A percentile compares a stretch with the other conserved stretches of the same genome.
phyloP scores from a whole-genome alignment of 2,797 vertebrate genomes.

The Bradypus variegatus region DNA sequence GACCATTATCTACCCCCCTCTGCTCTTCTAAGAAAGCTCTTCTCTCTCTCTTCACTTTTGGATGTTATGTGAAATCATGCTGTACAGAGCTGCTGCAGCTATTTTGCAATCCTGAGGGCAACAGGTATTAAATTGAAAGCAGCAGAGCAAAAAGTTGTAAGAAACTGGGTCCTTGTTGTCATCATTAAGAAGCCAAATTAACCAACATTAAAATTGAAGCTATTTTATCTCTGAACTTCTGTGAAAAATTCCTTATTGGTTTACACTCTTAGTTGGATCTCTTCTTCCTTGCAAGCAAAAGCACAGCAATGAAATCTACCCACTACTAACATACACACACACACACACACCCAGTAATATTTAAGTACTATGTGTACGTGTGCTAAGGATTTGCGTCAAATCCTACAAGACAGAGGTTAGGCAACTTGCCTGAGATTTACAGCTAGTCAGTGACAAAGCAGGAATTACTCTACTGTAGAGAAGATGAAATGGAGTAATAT shows the following conservation, averaged over 20 bases:
- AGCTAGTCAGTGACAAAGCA: background rate
- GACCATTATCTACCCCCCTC: background rate
- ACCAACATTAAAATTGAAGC: background rate
- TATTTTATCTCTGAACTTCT: background rate
- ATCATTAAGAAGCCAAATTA: background rate
- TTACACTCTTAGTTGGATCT: background rate
- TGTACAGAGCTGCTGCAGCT: background rate
- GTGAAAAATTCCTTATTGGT: background rate
- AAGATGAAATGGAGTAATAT: background rate
- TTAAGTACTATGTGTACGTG: background rate
- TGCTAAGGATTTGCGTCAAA: background rate
- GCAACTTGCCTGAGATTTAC: background rate
- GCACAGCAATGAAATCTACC: background rate
- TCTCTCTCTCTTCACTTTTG: background rate
- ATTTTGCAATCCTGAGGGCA: background rate
- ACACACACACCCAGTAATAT: background rate
- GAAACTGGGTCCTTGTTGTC: background rate
- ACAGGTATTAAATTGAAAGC: background rate
- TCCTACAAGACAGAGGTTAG: background rate
- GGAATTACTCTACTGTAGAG: background rate
- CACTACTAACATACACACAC: background rate
- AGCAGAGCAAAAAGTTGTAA: slow-evolving; percentile 10
- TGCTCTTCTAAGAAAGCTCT: background rate
- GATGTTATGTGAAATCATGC: background rate
- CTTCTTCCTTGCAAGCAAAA: background rate